phyloP scores from a whole-genome alignment of 1,140 invertebrate genomes.

The Drosophila kanapiae region DNA sequence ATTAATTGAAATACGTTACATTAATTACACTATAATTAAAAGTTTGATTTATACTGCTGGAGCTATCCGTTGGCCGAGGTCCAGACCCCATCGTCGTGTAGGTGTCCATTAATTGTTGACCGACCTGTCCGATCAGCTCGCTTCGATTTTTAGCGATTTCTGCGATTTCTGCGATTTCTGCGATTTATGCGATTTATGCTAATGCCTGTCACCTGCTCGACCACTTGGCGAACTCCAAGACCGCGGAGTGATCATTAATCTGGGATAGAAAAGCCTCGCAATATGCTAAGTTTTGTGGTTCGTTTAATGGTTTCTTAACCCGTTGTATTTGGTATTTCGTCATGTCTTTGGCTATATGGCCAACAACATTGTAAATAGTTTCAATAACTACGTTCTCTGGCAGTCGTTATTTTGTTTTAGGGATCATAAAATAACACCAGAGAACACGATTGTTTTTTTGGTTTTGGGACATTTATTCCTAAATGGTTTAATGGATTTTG shows the following conservation, averaged over 20 bases:
- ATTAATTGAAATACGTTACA: conserved; percentile 80
- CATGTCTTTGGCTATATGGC: conserved; percentile 26
- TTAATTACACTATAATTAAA: conserved; percentile 79
- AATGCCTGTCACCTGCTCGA: conserved; percentile 60
- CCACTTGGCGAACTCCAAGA: conserved; percentile 30
- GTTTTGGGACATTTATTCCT: not conserved
- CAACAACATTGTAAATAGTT: conserved; percentile 12
- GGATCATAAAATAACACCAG: not conserved
- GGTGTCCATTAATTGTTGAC: conserved; percentile 61
- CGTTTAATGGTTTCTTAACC: conserved; percentile 42
- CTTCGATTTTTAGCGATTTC: conserved; percentile 32
- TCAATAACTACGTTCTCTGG: conserved; percentile 9
- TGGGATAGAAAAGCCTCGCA: conserved; percentile 36
- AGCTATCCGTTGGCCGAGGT: not conserved
- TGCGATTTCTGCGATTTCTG: conserved; percentile 62
- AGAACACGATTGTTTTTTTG: not conserved
- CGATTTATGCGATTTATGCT: conserved; percentile 59
- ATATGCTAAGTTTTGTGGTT: conserved; percentile 42
- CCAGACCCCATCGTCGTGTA: conserved; percentile 22
- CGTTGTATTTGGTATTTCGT: conserved; percentile 45
- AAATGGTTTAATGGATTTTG: not conserved
- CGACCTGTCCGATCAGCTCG: conserved; percentile 26
- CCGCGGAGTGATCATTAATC: conserved; percentile 46
- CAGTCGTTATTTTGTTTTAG: not conserved
- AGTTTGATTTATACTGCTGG: conserved; percentile 68